Evolutionary conservation across 2,797 vertebrate species (phyloP).

Genomic region (Mormyrus proboscirostris): DNA sequence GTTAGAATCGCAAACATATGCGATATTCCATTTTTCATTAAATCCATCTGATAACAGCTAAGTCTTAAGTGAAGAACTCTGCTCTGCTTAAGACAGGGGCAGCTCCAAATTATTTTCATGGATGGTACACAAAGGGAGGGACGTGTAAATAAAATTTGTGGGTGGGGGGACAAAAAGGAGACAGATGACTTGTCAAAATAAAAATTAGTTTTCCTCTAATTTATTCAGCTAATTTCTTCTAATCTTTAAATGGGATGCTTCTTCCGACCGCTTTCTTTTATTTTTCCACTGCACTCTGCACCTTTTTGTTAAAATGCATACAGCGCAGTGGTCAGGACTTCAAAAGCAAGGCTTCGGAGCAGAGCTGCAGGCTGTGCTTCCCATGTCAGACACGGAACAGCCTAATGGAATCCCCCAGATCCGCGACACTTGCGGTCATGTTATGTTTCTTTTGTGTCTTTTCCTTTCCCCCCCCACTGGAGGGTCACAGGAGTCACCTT

Average conservation of each 20-base stretch:
- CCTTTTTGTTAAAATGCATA: not conserved
- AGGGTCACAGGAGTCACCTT: not conserved
- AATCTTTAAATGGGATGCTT: not conserved
- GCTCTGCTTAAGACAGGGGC: not conserved
- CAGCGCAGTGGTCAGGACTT: not conserved
- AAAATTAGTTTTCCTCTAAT: not conserved
- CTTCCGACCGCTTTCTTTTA: not conserved
- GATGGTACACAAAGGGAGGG: not conserved
- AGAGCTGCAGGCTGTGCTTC: no score
- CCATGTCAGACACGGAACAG: not conserved
- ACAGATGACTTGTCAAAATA: not conserved
- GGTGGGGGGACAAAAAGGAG: not conserved
- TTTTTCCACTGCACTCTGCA: not conserved
- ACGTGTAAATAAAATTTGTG: not conserved
- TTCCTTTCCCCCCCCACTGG: not conserved
- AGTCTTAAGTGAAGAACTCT: not conserved
- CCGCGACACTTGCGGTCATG: not conserved
- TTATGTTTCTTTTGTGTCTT: not conserved
- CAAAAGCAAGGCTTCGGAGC: not conserved
- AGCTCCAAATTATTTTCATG: not conserved
- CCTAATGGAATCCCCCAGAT: not conserved
- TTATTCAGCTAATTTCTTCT: not conserved
- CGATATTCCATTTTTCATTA: not conserved
- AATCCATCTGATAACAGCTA: not conserved
- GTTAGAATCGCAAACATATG: slow-evolving; percentile 13